Conservation (phyloP, 2,888 invertebrate species). For the Blastobasis lacticolella region DNA sequence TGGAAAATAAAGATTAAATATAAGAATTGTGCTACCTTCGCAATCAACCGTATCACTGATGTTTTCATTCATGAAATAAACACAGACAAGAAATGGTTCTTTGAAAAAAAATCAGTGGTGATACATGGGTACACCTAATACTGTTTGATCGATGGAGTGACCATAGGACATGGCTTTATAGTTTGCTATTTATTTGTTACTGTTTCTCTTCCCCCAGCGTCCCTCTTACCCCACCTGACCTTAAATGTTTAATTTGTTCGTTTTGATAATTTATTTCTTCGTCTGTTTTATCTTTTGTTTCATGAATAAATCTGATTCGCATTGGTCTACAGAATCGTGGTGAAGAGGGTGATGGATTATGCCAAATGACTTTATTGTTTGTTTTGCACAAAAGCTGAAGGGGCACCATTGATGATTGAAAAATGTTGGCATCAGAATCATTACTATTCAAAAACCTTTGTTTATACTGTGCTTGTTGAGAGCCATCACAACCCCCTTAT, state of each 20-base stretch:
- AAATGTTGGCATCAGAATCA: constrained; percentile 24
- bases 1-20: too few species aligned
- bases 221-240: too few species aligned
- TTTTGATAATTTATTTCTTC: background rate
- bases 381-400: constrained; percentile 2
- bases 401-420: constrained; percentile 18
- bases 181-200: too few species aligned
- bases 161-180: too few species aligned
- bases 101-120: too few species aligned
- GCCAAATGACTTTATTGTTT: constrained; percentile 15
- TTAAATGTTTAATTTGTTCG: background rate
- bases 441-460: constrained; percentile 19
- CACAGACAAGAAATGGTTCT: too few species aligned
- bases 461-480: constrained; percentile 23
- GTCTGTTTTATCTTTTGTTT: background rate
- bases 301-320: constrained; percentile 9
- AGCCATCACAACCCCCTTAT: constrained; percentile 29
- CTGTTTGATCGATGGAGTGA: too few species aligned
- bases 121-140: too few species aligned
- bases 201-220: too few species aligned
- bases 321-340: constrained; percentile 15
- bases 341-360: constrained; percentile 21
- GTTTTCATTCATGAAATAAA: too few species aligned
- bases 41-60: too few species aligned
- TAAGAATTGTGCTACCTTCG: too few species aligned